Evolutionary conservation across 2,797 vertebrate species (phyloP).

Genomic region (Percopsis omiscomaycus): DNA sequence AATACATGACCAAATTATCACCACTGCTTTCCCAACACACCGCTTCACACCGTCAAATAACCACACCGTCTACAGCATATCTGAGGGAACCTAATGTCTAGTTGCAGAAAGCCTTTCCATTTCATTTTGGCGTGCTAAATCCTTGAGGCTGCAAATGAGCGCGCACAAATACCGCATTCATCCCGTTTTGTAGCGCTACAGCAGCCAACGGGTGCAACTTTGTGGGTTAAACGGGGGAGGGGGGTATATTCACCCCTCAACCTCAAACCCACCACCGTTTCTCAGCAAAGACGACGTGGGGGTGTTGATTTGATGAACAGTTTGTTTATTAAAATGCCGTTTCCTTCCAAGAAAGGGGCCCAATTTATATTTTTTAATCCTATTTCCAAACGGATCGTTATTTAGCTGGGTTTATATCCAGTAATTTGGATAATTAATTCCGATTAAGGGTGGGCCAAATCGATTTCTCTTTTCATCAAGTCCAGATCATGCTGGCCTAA

Average conservation of each 20-base stretch:
- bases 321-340: neutral
- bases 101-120: constrained; percentile 11
- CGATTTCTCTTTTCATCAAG: constrained; percentile 64
- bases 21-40: neutral
- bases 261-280: no score
- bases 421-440: constrained; percentile 73
- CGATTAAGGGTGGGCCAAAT: constrained; percentile 71
- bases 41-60: neutral
- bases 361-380: constrained; percentile 49
- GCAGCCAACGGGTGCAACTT: constrained; percentile 59
- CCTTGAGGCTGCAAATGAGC: constrained; percentile 17
- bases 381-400: constrained; percentile 73
- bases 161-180: constrained; percentile 65
- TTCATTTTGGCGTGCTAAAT: constrained; percentile 30
- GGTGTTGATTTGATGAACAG: no score
- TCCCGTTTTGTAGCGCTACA: constrained; percentile 61
- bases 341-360: neutral
- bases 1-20: neutral
- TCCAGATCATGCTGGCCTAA: constrained; percentile 48
- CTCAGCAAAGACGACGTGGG: no score
- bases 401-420: constrained; percentile 33
- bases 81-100: constrained; percentile 7
- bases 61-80: neutral
- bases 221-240: constrained; percentile 4
- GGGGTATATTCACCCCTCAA: constrained; percentile 9